These are phyloP conservation scores for Vimba vimba DNA, from an alignment of 2,113 vertebrate species.

Conservation along the genomic window DNA sequence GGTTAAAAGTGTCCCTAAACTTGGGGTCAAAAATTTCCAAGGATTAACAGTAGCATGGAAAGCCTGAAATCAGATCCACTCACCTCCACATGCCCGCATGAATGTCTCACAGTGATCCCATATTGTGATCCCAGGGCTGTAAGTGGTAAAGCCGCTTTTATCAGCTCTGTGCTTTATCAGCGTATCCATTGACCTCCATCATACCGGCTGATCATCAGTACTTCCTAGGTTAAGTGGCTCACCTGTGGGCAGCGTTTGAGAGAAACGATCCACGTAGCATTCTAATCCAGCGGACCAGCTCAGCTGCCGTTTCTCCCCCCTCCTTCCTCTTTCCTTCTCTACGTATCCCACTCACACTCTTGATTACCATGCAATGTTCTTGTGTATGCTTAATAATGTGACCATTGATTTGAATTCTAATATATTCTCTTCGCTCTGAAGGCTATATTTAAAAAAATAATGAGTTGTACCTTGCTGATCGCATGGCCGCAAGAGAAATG, in stretches of 20 bases:
- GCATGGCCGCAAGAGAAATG: background rate
- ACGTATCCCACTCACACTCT: background rate
- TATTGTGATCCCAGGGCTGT: slow-evolving; percentile 16
- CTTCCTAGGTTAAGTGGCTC: slow-evolving; percentile 60
- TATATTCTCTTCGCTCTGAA: background rate
- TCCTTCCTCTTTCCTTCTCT: slow-evolving; percentile 23
- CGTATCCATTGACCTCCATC: slow-evolving; percentile 57
- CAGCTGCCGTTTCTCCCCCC: background rate
- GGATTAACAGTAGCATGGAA: background rate
- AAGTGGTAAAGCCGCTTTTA: slow-evolving; percentile 47
- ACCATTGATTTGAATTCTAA: slow-evolving; percentile 28
- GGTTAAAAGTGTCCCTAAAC: background rate
- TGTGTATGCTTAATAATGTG: slow-evolving; percentile 19
- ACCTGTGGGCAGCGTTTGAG: slow-evolving; percentile 34
- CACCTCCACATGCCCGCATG: background rate
- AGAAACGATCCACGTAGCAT: slow-evolving; percentile 51
- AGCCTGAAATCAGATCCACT: slow-evolving; percentile 20
- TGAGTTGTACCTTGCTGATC: background rate
- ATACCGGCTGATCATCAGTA: slow-evolving; percentile 44
- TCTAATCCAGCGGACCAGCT: slow-evolving; percentile 43
- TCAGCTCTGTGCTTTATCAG: slow-evolving; percentile 61
- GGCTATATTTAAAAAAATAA: slow-evolving; percentile 31
- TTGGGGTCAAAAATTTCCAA: background rate
- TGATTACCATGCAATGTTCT: background rate
- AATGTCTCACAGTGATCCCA: background rate